Evolutionary conservation across 2,113 vertebrate species (phyloP), one percentile per base, ranked within the genome.

Genomic region (Verasper variegatus): DNA sequence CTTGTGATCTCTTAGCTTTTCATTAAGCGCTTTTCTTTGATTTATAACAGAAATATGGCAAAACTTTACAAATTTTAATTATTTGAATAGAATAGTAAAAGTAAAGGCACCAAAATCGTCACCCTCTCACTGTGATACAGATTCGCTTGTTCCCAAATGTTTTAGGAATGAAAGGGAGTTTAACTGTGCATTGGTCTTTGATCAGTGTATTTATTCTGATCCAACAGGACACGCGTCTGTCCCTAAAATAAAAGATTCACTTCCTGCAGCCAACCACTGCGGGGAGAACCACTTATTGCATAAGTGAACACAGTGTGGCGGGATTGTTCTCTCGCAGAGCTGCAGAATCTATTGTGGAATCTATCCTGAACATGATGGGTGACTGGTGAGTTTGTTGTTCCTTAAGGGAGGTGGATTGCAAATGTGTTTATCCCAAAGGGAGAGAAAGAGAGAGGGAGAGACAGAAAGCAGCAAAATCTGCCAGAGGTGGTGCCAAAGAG

Each of bases 361-460:
- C 72, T 57, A 58, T 56, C 68, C 52, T 47, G 24, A 71, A 69
- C 78, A 83, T 78, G 58, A 78, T 42, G 67, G 74, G 73, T 17
- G 66, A 76, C 80, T 9, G 54, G 78, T 70, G 69, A 81, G 61
- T 78, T 68, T 87, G 81, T 84, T 74, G 54, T 55, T 63, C 70
- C 78, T 69, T 1, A 62, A 78, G 75, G 55, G 62, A 74, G 27
- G 27, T 58, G 47, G 54, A 70, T 54, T 79, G 5, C 49, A 18
- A 26, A 26, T 80, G 67, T 83, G 83, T 81, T 78, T 85, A 78
- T 85, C 55, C 81, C 74, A 51, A 60, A 88, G 78, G 81, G 74
- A 76, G 52, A 26, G 1, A 65, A 68, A 65, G 77, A 57, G 2
- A 66, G 59, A 59, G 23, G 51, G n/a, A 42, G 17, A 66, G 52